Conservation (phyloP, 2,797 vertebrate genomes). For the Phataginus tricuspis region DNA sequence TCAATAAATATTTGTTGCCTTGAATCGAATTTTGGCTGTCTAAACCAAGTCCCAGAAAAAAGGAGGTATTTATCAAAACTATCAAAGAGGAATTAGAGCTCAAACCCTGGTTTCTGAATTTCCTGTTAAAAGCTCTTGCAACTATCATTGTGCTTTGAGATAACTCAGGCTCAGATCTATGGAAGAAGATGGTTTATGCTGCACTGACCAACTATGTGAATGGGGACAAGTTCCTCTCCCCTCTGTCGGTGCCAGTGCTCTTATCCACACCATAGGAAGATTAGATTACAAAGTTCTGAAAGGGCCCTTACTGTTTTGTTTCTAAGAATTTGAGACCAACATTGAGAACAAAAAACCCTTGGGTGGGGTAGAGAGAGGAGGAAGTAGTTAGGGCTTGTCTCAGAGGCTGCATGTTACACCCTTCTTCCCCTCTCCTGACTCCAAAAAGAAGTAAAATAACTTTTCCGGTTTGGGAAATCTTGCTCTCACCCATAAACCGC, state of each 20-base stretch:
- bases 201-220: neutral
- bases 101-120: slow-evolving; percentile 35
- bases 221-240: neutral
- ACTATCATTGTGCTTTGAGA: neutral
- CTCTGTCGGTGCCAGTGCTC: neutral
- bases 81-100: slow-evolving; percentile 14
- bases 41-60: neutral
- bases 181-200: neutral
- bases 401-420: slow-evolving; percentile 56
- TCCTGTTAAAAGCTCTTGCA: slow-evolving; percentile 22
- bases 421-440: slow-evolving; percentile 43
- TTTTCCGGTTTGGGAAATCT: slow-evolving; percentile 85
- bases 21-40: slow-evolving; percentile 39
- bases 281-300: neutral
- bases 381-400: slow-evolving; percentile 53
- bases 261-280: neutral
- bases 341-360: slow-evolving; percentile 35
- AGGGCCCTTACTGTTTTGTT: neutral
- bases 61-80: slow-evolving; percentile 9
- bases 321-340: slow-evolving; percentile 60
- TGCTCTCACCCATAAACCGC: slow-evolving; percentile 77
- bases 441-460: slow-evolving; percentile 82
- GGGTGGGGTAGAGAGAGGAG: slow-evolving; percentile 22
- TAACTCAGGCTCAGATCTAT: neutral
- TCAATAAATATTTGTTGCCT: slow-evolving; percentile 36